Evolutionary conservation across 2,113 vertebrate genomes (phyloP), one percentile per base, ranked within the genome.

Genomic region (Podilymbus podiceps): DNA sequence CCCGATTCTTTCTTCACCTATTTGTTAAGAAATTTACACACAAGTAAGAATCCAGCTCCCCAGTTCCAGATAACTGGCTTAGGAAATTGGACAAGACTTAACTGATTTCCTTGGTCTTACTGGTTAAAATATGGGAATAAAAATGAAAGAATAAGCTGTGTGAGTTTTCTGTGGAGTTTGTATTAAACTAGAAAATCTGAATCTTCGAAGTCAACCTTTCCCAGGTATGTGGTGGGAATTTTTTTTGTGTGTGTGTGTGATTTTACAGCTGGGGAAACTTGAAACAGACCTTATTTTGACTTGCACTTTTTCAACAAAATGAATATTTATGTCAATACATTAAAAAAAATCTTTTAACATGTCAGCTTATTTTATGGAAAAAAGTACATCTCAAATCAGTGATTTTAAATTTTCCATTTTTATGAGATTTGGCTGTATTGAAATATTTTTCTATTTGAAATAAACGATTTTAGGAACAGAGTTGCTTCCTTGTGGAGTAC

Each of bases 161-260:
- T 49, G 38, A 38, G 69, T 80, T 84, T 53, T 56, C 18, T 9
- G 66, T n/a, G 63, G n/a, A 46, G 1, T 49, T 80, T 73, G 20
- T 47, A 21, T 76, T 69, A 66, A 86, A 62, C 9, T 74, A 81
- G 60, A 38, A 91, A 91, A 50, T 50, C 4, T 23, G 31, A 69
- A 81, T 33, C 18, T 56, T 56, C 53, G 19, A 55, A 55, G 30
- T 49, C 42, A 89, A 0, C 5, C 0, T 83, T 93, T 73, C 46
- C 9, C 15, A 56, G 31, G 8, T 25, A 23, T 0, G 0, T 71
- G 6, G 1, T 64, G 42, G 42, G 42, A 79, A 6, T 33, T 35
- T 71, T 82, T 93, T 89, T 11, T 2, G 35, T 35, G 4, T 53
- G 53, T 89, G 11, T 2, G n/a, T 35, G 4, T 53, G 53, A 44